These are phyloP conservation scores for Agapetus fuscipes DNA, from an alignment of 2,888 invertebrate genomes.

Conservation along the genomic window DNA sequence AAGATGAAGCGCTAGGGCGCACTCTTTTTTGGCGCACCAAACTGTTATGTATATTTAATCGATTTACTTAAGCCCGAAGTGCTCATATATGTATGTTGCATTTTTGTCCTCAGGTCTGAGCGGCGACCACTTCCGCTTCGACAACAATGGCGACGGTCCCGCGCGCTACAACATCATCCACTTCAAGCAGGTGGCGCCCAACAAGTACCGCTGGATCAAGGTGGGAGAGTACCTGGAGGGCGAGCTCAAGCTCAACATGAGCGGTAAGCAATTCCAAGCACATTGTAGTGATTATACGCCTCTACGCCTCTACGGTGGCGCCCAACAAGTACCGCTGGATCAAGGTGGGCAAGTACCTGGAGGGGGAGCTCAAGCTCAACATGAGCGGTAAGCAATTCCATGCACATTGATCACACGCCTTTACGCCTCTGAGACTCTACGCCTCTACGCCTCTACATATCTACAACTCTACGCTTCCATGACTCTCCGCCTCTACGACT, in stretches of 20 bases:
- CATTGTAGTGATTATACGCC: no score
- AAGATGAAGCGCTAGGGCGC: no score
- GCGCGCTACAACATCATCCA: constrained; percentile 93
- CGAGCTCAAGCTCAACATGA: constrained; percentile 65
- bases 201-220: constrained; percentile 73
- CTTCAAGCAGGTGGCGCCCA: constrained; percentile 72
- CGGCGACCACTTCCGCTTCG: constrained; percentile 84
- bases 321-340: constrained; percentile 74
- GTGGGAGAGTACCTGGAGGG: constrained; percentile 84
- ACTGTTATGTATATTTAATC: no score
- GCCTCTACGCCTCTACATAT: not conserved
- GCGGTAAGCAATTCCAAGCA: no score
- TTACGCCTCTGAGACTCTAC: not conserved
- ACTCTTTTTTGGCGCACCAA: no score
- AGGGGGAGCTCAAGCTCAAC: constrained; percentile 70
- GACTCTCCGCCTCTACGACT: not conserved
- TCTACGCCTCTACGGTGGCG: constrained; percentile 30
- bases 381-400: constrained; percentile 54
- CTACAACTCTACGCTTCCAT: not conserved
- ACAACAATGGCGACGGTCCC: constrained; percentile 85
- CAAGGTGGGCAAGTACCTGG: constrained; percentile 77
- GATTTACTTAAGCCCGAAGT: no score
- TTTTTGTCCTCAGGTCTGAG: constrained; percentile 58
- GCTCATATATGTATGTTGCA: no score
- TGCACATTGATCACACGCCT: not conserved